Evolutionary conservation across 2,888 invertebrate species (phyloP), one percentile per base, ranked within the genome.

Genomic region (Ommatoiulus sabulosus): DNA sequence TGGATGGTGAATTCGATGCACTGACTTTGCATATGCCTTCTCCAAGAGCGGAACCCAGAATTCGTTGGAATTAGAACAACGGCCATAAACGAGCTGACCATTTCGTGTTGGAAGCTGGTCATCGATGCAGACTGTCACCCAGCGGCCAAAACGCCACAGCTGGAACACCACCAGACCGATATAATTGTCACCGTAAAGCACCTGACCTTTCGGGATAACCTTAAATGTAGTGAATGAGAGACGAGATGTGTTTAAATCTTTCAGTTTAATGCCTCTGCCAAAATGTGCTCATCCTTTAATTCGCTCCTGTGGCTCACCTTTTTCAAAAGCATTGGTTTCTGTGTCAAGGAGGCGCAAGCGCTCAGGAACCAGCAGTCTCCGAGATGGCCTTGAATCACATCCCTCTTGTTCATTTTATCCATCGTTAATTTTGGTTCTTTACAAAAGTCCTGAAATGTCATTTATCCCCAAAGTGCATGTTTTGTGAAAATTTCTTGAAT

Each of bases 11-110:
- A 44, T 15, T 48, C 20, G 7, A 12, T 35, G 1, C n/a, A 46
- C 95, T 94, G 92, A 96, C 96, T 98, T 97, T 89, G 97, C 97
- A 91, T 97, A 97, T 0, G 98, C 98, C 93, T 98, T 98, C 93
- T 98, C 98, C 88, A 98, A 93, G 44, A 98, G 93, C 0, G 97
- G 96, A 0, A 97, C 96, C 97, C 97, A 98, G 92, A 96, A 96
- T 92, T 97, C 96, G 90, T 96, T 96, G 0, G 96, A 95, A 94
- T 90, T 95, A 95, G 84, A 96, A 95, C 92, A 52, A 4, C 97
- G 97, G 89, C 97, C 94, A 93, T 98, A 98, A 72, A 97, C 97
- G 90, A 97, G 94, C 90, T 96, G 95, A 12, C 97, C 97, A 92
- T 97, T 96, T 80, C 97, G 96, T 0, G 97, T 97, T 6, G 97